These are phyloP conservation scores for Linnaemya vulpina DNA, from an alignment of 2,888 invertebrate species.

Conservation along the genomic window DNA sequence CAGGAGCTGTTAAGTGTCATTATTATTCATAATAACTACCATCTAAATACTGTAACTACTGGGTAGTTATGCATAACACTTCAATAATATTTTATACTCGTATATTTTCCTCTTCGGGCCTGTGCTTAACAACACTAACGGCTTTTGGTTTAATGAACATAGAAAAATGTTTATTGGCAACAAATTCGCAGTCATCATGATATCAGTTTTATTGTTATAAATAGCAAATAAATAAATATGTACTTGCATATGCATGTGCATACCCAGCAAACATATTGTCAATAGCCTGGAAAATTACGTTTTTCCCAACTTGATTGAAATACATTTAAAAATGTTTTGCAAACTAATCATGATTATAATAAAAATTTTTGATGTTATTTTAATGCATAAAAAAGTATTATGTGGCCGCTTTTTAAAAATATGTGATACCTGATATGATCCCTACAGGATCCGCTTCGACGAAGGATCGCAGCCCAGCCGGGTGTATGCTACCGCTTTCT, in stretches of 20 bases:
- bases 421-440: too few species aligned
- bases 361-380: too few species aligned
- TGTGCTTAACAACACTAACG: background rate
- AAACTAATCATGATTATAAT: too few species aligned
- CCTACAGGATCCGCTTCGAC: too few species aligned
- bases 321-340: too few species aligned
- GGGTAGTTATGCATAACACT: background rate
- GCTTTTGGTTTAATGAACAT: constrained; percentile 12
- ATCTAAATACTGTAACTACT: background rate
- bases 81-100: background rate
- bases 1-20: too few species aligned
- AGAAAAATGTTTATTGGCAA: constrained; percentile 24
- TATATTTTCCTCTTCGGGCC: background rate
- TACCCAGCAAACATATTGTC: background rate
- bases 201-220: constrained; percentile 21
- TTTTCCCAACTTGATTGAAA: too few species aligned
- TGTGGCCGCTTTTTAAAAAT: too few species aligned
- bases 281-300: background rate
- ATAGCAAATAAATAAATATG: background rate
- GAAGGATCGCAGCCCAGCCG: too few species aligned
- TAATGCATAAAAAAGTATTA: too few species aligned
- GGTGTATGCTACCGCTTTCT: too few species aligned
- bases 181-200: constrained; percentile 47
- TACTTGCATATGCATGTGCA: background rate
- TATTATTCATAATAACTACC: too few species aligned